Evolutionary conservation across 2,888 invertebrate species (phyloP).

Genomic region (Orthonychiurus folsomi): DNA sequence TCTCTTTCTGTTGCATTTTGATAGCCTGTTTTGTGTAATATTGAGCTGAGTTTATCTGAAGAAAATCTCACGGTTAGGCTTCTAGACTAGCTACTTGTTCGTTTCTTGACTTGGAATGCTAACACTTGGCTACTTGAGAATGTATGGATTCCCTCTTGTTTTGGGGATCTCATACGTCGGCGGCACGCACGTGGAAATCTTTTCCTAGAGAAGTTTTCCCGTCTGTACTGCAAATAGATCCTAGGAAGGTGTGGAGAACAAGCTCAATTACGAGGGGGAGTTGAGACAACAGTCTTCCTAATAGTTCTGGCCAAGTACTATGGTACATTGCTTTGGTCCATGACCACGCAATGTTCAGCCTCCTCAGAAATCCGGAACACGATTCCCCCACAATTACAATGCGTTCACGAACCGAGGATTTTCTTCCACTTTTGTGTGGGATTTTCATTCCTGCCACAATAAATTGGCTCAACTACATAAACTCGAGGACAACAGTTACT

Average conservation of each 20-base stretch:
- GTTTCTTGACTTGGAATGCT: slow-evolving; percentile 3
- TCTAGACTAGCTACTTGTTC: slow-evolving; percentile 14
- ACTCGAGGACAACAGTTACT: no score
- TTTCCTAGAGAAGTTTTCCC: background rate
- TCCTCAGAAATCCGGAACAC: background rate
- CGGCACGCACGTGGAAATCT: background rate
- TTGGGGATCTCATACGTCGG: no score
- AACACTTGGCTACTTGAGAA: background rate
- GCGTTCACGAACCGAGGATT: background rate
- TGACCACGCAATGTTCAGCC: background rate
- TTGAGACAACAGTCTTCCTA: background rate
- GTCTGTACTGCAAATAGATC: background rate
- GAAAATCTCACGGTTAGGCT: background rate
- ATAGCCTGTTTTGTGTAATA: slow-evolving; percentile 21
- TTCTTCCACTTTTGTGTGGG: no score
- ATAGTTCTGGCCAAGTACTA: no score
- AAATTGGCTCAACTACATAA: no score
- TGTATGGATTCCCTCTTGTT: slow-evolving; percentile 1
- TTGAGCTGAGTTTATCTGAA: slow-evolving; percentile 6
- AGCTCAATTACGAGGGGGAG: background rate
- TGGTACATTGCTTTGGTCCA: no score
- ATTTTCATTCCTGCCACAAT: no score
- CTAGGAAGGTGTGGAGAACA: background rate
- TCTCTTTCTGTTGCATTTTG: slow-evolving; percentile 21
- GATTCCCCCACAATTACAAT: background rate